A percentile compares a stretch with the other conserved stretches of the same genome.
phyloP scores from a whole-genome alignment of 2,888 invertebrate genomes.

The Scaptomyza parva region DNA sequence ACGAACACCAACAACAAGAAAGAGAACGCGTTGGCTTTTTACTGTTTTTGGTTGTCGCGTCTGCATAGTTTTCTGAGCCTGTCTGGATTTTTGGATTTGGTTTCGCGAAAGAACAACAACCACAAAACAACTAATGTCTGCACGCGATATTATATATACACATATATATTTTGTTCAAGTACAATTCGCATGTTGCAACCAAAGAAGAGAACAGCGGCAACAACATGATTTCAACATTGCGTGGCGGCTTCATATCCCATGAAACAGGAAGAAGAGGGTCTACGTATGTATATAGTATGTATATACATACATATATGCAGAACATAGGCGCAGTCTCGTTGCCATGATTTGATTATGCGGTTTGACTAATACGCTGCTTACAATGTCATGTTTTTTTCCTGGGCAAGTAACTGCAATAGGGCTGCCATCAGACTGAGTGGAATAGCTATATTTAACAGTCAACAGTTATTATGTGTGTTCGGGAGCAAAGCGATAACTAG shows the following conservation, averaged over 20 bases:
- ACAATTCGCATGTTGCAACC: conserved; percentile 58
- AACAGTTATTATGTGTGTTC: neutral
- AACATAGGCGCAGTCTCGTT: conserved; percentile 60
- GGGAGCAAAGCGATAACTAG: conserved; percentile 13
- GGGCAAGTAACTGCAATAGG: conserved; percentile 20
- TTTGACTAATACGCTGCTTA: conserved; percentile 56
- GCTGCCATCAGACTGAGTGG: neutral
- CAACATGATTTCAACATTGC: conserved; percentile 46
- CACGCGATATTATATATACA: conserved; percentile 64
- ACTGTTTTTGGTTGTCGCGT: conserved; percentile 59
- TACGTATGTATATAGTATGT: neutral
- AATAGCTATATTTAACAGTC: conserved; percentile 4
- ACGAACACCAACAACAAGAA: conserved; percentile 26
- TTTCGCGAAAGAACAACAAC: conserved; percentile 30
- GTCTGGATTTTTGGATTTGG: conserved; percentile 72
- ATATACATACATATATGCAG: neutral
- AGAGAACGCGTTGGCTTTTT: conserved; percentile 36
- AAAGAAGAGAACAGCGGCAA: conserved; percentile 14
- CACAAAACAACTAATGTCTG: conserved; percentile 58
- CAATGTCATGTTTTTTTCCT: conserved; percentile 39
- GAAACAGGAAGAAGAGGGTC: conserved; percentile 24
- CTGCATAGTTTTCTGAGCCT: conserved; percentile 62
- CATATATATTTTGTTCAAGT: conserved; percentile 55
- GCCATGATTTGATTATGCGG: conserved; percentile 62
- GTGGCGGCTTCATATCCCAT: conserved; percentile 46